Conservation (phyloP, 2,113 vertebrate genomes). For the Paraplagusia blochii region DNA sequence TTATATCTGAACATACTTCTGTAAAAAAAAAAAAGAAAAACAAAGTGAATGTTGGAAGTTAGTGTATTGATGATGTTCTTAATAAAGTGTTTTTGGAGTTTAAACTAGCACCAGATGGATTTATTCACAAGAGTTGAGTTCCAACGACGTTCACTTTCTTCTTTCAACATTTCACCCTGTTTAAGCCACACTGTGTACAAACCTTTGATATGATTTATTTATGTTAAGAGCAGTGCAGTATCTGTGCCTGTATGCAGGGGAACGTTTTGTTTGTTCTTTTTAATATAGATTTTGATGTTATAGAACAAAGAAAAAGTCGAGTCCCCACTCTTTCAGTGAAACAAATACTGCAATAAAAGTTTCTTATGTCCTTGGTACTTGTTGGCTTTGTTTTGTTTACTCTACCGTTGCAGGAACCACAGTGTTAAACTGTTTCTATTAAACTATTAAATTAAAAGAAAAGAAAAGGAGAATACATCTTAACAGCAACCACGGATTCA, state of each 20-base stretch:
- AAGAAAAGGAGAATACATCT: too few species aligned
- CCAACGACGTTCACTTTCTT: slow-evolving; percentile 70
- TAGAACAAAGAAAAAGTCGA: slow-evolving; percentile 79
- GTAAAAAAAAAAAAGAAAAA: slow-evolving; percentile 86
- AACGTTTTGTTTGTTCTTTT: slow-evolving; percentile 83
- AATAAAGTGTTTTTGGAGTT: slow-evolving; percentile 99
- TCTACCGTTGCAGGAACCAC: not conserved
- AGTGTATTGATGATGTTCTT: slow-evolving; percentile 99
- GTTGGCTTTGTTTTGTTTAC: slow-evolving; percentile 25
- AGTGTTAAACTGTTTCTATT: not conserved
- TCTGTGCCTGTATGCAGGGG: slow-evolving; percentile 91
- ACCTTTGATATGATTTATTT: slow-evolving; percentile 85
- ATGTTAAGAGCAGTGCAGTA: slow-evolving; percentile 93
- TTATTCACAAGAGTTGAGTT: slow-evolving; percentile 76
- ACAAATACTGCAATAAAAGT: slow-evolving; percentile 99
- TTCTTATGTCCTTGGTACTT: slow-evolving; percentile 99
- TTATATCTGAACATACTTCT: slow-evolving; percentile 94
- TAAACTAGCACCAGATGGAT: slow-evolving; percentile 94
- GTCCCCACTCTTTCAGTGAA: slow-evolving; percentile 86
- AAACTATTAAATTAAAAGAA: too few species aligned
- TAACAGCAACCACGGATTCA: too few species aligned
- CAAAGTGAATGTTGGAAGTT: slow-evolving; percentile 99
- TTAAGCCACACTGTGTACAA: slow-evolving; percentile 83
- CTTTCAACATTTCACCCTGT: slow-evolving; percentile 66
- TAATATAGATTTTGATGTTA: slow-evolving; percentile 99